phyloP scores from a whole-genome alignment of 1,140 invertebrate species.

The Sitobion miscanthi region DNA sequence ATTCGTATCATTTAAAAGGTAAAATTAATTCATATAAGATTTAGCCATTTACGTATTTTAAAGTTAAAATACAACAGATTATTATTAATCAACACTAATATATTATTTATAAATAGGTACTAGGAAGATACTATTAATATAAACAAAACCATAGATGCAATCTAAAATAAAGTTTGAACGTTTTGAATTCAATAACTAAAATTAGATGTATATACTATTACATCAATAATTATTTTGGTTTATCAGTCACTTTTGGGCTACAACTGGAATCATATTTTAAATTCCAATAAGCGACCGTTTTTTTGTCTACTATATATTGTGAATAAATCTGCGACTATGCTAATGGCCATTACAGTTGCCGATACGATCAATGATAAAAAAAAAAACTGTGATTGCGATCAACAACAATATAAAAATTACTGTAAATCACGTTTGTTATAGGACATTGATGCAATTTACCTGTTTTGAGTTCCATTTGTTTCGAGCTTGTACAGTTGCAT shows the following conservation, averaged over 20 bases:
- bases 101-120: no score
- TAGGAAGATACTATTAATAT: not conserved
- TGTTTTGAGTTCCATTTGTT: conserved; percentile 9
- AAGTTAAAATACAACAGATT: not conserved
- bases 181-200: not conserved
- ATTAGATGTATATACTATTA: not conserved
- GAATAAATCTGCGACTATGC: no score
- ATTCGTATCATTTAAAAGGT: not conserved
- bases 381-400: not conserved
- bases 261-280: not conserved
- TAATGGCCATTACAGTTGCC: no score
- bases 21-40: not conserved
- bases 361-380: no score
- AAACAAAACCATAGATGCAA: not conserved
- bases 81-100: not conserved
- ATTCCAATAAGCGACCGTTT: not conserved
- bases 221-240: not conserved
- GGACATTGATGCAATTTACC: not conserved
- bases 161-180: not conserved
- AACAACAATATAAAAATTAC: not conserved
- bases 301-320: not conserved
- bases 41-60: not conserved
- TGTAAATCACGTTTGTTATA: not conserved
- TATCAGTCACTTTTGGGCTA: conserved; percentile 19
- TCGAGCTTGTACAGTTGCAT: conserved; percentile 62